Evolutionary conservation across 2,113 vertebrate genomes (phyloP), one percentile per base, ranked within the genome.

Genomic region (Probosciger aterrimus): DNA sequence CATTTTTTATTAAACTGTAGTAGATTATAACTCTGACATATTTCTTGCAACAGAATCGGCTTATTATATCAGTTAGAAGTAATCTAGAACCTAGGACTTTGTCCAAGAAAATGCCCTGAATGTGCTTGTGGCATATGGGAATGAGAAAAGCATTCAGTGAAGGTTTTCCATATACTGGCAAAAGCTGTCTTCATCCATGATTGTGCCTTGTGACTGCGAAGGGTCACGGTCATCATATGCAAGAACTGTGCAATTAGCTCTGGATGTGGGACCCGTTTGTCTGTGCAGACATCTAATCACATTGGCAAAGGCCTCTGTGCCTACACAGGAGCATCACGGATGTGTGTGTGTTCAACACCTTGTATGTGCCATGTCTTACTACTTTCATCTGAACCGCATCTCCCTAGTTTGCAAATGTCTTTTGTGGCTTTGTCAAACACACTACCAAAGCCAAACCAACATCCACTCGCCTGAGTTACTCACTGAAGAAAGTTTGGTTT

Each of bases 361-460:
- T 15, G 27, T 7, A 11, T 35, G 37, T 30, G 35, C 46, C 0
- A 0, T 14, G 22, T 24, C 20, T 64, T 31, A 28, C 19, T 15
- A 15, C 8, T 37, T 81, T 47, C 3, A 23, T 12, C 13, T 37
- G 31, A 69, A 47, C 33, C 2, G 4, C 59, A 30, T 6, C 67
- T 82, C 9, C 11, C 0, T 2, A 16, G 9, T 35, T 70, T 47
- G 22, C 5, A 63, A 41, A 81, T 39, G 14, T 46, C 31, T 84
- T 74, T 67, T 65, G 25, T 18, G 20, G 16, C 23, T 81, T 95
- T 81, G 33, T 46, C 74, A 85, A 46, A 41, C 7, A 9, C 3
- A 6, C 6, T 63, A n/a, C 11, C 15, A 23, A 53, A 39, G 31
- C 35, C 49, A 77, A 25, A 39, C 30, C 11, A 43, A 14, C 22